Evolutionary conservation across 2,888 invertebrate genomes (phyloP), one percentile per base, ranked within the genome.

Genomic region (Myopa tessellatipennis): DNA sequence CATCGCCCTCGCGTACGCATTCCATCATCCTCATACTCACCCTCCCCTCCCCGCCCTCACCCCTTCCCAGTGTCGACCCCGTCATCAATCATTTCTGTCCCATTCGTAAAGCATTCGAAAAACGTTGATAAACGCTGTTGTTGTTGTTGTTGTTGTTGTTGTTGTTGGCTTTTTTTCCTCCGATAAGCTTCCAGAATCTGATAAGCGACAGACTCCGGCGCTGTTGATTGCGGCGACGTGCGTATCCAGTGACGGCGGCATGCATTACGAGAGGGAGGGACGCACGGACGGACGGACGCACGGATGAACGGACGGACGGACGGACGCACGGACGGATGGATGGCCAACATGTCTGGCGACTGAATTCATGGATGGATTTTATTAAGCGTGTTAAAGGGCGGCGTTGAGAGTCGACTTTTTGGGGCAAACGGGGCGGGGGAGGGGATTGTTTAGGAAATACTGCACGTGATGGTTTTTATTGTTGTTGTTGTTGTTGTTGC

Each of bases 151-250:
- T 58, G 58, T 12, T 36, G 38, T 65, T 14, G 26, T n/a, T 61
- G 61, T 26, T 45, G 7, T 26, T 61, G 7, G 14, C 2, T 8
- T 26, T 61, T 4, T n/a, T n/a, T 61, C 26, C 60, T n/a, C 36
- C 38, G 50, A 75, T 75, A 69, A 75, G 75, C 75, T 68, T 75
- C 68, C 40, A 45, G 45, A 52, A 69, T 58, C 55, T 75, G 69
- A 69, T 69, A 60, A 69, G 58, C 12, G 74, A 74, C 26, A 65
- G 16, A 60, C 68, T 40, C 7, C 16, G 14, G 65, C 8, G 38
- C 50, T 45, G 50, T 50, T 14, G 7, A 26, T 16, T 26, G 18
- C 58, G 60, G 38, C 40, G 55, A 75, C 69, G 69, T 75, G 75
- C 38, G 75, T 60, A 60, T 69, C 60, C 75, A 75, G 68, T 60